Conservation (phyloP, 1,140 invertebrate genomes). For the Elymnias hypermnestra region DNA sequence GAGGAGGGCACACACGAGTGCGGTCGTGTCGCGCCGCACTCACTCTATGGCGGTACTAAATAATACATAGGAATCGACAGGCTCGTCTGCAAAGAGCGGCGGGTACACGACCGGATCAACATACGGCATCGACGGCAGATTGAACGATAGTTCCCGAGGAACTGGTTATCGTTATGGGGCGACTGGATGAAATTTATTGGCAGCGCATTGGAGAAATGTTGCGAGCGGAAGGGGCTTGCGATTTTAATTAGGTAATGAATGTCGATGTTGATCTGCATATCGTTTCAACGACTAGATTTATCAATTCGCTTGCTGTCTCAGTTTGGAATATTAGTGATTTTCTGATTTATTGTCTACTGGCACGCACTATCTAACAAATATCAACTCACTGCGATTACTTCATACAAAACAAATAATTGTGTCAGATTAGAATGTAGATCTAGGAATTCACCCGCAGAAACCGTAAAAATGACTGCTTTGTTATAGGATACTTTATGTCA, state of each 20-base stretch:
- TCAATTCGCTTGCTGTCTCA: slow-evolving; percentile 55
- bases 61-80: slow-evolving; percentile 74
- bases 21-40: slow-evolving; percentile 29
- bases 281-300: slow-evolving; percentile 71
- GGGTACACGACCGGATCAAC: slow-evolving; percentile 73
- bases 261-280: slow-evolving; percentile 75
- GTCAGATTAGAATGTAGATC: slow-evolving; percentile 2
- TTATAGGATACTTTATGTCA: not conserved
- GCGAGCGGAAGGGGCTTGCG: slow-evolving; percentile 72
- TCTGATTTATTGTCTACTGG: slow-evolving; percentile 41
- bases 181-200: slow-evolving; percentile 76
- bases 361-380: slow-evolving; percentile 27
- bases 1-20: slow-evolving; percentile 28
- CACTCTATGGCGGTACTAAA: slow-evolving; percentile 62
- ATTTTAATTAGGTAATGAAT: slow-evolving; percentile 76
- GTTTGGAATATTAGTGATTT: slow-evolving; percentile 46
- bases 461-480: not conserved
- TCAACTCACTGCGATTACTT: not conserved
- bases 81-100: slow-evolving; percentile 63
- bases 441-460: not conserved
- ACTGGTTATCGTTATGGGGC: slow-evolving; percentile 75
- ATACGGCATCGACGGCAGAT: slow-evolving; percentile 73
- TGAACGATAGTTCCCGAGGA: slow-evolving; percentile 75
- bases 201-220: slow-evolving; percentile 72
- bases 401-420: not conserved